Percentiles rank a stretch among this genome's conserved stretches.
Evolutionary conservation across 2,113 vertebrate genomes (phyloP).

Genomic region (Ellobius talpinus): DNA sequence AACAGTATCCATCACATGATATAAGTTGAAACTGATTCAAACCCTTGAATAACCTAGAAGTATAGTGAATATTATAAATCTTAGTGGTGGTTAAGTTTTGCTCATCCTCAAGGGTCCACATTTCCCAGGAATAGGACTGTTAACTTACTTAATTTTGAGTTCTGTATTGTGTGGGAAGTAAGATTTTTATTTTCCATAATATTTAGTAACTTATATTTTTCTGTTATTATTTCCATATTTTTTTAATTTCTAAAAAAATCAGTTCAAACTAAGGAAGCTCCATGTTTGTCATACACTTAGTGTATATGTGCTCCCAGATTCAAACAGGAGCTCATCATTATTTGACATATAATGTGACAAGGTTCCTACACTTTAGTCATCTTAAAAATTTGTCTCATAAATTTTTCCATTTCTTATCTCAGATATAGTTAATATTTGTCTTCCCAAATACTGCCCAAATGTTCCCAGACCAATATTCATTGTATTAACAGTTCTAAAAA

Average conservation of each 20-base stretch:
- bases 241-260: neutral
- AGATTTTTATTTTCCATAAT: neutral
- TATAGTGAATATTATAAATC: neutral
- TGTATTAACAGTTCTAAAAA: neutral
- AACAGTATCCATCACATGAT: neutral
- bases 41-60: no score
- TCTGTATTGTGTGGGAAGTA: neutral
- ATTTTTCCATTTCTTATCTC: neutral
- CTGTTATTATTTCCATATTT: neutral
- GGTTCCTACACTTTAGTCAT: neutral
- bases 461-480: neutral
- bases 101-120: neutral
- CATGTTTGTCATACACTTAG: neutral
- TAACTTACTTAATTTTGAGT: constrained; percentile 11
- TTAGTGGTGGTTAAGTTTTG: neutral
- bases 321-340: neutral
- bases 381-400: neutral
- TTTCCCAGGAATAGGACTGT: neutral
- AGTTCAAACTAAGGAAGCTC: neutral
- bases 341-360: neutral
- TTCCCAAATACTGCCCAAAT: neutral
- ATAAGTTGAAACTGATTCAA: neutral
- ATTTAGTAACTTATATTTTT: neutral
- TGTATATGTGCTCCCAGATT: neutral
- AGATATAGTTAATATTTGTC: neutral